Base-by-base conservation (phyloP, 2,888 invertebrate genomes). In the Lissocephala sabroskyi region DNA sequence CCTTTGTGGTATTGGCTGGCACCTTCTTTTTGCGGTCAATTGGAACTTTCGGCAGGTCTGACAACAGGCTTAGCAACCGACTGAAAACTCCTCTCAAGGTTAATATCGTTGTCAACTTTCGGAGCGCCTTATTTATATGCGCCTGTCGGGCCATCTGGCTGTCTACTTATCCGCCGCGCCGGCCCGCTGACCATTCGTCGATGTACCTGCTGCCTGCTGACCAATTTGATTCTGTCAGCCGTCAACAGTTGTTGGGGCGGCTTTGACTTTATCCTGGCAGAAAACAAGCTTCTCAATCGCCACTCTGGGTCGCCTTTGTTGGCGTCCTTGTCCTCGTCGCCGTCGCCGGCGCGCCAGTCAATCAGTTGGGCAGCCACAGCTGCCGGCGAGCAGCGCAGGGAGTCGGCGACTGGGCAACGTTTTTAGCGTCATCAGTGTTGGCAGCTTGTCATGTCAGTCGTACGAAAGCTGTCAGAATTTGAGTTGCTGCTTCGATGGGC, bases 381-480 rank as follows among this genome's bases (percentile, higher is more conserved):
- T 13, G 42, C 51, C 17, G 37, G 44, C n/a, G 41, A 37, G 23
- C 43, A 41, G 19, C 41, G 35, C 41, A 9, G 18, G 29, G 30
- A n/a, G 42, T 45, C 17, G 37, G 44, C 10, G 19, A 51, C 36
- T 52, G 43, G 36, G 48, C 71, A 55, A 58, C 64, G n/a, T 66
- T 74, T 77, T 70, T 74, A 77, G 75, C 63, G 58, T 77, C 78
- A 66, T 63, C 61, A 50, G 48, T 55, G 51, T 53, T 71, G 80
- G 80, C 79, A 79, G 80, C 67, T 60, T 79, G 79, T 79, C 80
- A 80, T 80, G 79, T 79, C 74, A 66, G 78, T 54, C 62, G 59
- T 67, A 57, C 66, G 73, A 52, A 68, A 68, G 60, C 80, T 79
- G 79, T 80, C 79, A 79, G 80, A 79, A 79, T 71, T 79, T 65